Evolutionary conservation across 2,113 vertebrate genomes (phyloP).

Genomic region (Anarhynchus alexandrinus): DNA sequence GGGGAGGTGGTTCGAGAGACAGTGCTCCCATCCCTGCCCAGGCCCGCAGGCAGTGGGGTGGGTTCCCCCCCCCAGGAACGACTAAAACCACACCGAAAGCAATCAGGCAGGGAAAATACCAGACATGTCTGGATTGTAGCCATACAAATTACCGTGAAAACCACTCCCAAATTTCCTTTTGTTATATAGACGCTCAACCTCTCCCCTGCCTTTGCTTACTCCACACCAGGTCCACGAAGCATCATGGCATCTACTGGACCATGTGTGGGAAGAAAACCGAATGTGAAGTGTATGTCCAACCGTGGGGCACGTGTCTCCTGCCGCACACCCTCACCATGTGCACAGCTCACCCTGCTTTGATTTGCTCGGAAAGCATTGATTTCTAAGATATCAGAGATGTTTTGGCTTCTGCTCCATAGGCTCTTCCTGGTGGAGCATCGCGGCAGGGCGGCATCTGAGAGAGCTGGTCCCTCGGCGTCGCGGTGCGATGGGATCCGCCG

Average conservation of each 20-base stretch:
- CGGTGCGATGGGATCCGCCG: accelerated
- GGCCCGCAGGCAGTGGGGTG: accelerated
- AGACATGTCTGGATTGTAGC: background rate
- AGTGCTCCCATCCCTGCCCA: accelerated
- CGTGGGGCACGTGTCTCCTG: background rate
- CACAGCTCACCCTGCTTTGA: background rate
- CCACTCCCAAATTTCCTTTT: background rate
- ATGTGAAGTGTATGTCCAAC: background rate
- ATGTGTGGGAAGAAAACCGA: accelerated
- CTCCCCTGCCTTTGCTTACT: background rate
- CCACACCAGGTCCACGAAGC: background rate
- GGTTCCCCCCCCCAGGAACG: background rate
- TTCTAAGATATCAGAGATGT: background rate
- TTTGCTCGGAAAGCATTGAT: background rate
- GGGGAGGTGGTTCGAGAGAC: background rate
- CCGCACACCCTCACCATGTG: accelerated
- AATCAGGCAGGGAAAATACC: background rate
- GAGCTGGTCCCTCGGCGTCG: background rate
- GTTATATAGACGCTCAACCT: background rate
- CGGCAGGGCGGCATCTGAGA: accelerated
- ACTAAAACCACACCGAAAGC: background rate
- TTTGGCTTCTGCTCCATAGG: background rate
- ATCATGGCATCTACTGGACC: background rate
- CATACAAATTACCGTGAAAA: background rate
- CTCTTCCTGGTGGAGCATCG: background rate